Evolutionary conservation across 1,140 invertebrate species (phyloP).

Genomic region (Drosophila pseudoobscura): DNA sequence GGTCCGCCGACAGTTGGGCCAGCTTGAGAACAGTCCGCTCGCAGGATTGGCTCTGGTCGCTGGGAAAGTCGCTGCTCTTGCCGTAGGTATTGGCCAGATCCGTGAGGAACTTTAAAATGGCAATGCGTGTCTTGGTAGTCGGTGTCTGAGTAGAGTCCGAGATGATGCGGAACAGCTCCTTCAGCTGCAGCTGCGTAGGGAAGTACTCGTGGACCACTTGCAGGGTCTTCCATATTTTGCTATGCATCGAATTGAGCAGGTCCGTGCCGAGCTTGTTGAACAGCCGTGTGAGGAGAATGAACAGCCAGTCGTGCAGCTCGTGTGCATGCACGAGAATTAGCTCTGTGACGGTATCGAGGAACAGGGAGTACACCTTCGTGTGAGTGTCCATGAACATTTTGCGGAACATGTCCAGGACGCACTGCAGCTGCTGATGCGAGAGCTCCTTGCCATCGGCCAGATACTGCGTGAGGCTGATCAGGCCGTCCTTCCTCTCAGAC

Average conservation of each 20-base stretch:
- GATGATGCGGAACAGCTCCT: conserved; percentile 89
- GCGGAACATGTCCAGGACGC: conserved; percentile 91
- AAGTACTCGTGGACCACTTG: conserved; percentile 92
- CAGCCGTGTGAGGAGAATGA: conserved; percentile 90
- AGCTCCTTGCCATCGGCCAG: conserved; percentile 80
- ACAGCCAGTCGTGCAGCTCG: conserved; percentile 95
- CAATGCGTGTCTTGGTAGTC: conserved; percentile 92
- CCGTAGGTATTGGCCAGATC: conserved; percentile 87
- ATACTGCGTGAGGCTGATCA: conserved; percentile 89
- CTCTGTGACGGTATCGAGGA: conserved; percentile 95
- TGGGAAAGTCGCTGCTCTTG: conserved; percentile 84
- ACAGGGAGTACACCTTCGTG: conserved; percentile 96
- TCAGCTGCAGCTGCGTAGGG: conserved; percentile 86
- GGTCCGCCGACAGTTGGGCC: conserved; percentile 87
- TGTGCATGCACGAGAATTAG: conserved; percentile 92
- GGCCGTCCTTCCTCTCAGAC: conserved; percentile 96
- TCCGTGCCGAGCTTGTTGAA: conserved; percentile 96
- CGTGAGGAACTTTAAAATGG: conserved; percentile 89
- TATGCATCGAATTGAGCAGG: conserved; percentile 93
- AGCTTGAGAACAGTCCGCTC: conserved; percentile 88
- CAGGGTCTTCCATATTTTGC: conserved; percentile 93
- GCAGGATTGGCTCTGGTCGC: conserved; percentile 83
- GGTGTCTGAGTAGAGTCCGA: conserved; percentile 95
- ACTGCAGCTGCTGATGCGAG: conserved; percentile 76
- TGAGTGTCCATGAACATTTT: conserved; percentile 99